These are phyloP conservation scores for Python bivittatus DNA, from an alignment of 2,113 vertebrate species.

Conservation along the genomic window DNA sequence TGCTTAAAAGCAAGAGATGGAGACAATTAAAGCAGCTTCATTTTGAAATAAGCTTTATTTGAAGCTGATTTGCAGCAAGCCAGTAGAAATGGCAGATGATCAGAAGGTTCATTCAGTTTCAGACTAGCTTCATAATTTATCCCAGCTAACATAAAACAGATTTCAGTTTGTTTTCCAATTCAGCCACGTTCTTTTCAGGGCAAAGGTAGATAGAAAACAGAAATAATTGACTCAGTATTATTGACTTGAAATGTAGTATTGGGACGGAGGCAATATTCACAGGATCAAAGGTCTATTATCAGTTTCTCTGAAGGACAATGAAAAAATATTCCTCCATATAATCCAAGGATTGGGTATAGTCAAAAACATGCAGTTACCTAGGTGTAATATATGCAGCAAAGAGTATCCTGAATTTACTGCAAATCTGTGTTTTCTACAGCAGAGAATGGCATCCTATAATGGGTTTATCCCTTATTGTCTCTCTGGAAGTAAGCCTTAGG, in stretches of 20 bases:
- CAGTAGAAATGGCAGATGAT: not conserved
- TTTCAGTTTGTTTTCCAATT: not conserved
- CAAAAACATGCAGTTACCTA: not conserved
- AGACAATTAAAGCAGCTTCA: not conserved
- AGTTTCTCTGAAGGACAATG: not conserved
- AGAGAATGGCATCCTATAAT: not conserved
- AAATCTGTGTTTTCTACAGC: not conserved
- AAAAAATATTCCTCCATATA: not conserved
- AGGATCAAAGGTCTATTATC: not conserved
- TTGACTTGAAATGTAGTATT: not conserved
- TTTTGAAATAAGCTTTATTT: not conserved
- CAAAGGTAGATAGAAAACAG: not conserved
- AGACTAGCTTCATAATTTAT: not conserved
- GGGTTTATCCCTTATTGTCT: not conserved
- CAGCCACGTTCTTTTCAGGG: not conserved
- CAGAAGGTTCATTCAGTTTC: not conserved
- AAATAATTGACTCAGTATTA: not conserved
- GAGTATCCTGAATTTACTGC: not conserved
- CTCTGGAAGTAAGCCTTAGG: not conserved
- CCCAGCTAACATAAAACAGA: not conserved
- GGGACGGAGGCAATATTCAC: not conserved
- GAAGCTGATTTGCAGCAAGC: not conserved
- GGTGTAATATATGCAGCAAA: not conserved
- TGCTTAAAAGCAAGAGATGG: not conserved
- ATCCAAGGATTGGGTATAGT: not conserved